Percentiles rank a stretch among this genome's conserved stretches.
Conservation (phyloP, 2,888 invertebrate genomes). For the Nephrotoma flavescens region DNA sequence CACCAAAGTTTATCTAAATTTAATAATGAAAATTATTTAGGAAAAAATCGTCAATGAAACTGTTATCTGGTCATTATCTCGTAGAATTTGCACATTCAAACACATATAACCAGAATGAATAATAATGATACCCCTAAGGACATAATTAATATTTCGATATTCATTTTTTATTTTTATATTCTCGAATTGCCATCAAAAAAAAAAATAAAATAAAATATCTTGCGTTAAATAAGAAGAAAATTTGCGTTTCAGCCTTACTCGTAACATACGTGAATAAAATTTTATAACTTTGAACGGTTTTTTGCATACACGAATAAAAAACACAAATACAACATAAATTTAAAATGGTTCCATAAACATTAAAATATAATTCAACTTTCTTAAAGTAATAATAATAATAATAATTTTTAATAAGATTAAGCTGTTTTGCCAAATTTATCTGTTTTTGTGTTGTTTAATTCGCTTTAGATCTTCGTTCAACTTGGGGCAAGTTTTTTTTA, state of each 20-base stretch:
- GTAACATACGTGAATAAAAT: not conserved
- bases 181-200: not conserved
- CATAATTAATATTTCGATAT: not conserved
- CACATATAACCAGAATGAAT: not conserved
- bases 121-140: not conserved
- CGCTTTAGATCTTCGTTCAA: not conserved
- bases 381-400: not conserved
- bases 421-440: not conserved
- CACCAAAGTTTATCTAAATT: too few species aligned
- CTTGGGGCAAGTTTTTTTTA: not conserved
- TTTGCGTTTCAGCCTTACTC: too few species aligned
- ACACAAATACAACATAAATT: not conserved
- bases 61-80: too few species aligned
- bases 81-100: too few species aligned
- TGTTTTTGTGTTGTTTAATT: not conserved
- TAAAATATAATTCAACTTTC: not conserved
- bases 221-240: not conserved
- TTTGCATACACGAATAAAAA: not conserved
- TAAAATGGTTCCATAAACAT: not conserved
- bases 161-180: not conserved
- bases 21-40: too few species aligned
- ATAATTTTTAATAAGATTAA: not conserved
- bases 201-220: not conserved
- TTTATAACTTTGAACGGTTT: not conserved
- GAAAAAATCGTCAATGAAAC: too few species aligned